Evolutionary conservation across 2,797 vertebrate genomes (phyloP).

Genomic region (Enteromius radiatus): DNA sequence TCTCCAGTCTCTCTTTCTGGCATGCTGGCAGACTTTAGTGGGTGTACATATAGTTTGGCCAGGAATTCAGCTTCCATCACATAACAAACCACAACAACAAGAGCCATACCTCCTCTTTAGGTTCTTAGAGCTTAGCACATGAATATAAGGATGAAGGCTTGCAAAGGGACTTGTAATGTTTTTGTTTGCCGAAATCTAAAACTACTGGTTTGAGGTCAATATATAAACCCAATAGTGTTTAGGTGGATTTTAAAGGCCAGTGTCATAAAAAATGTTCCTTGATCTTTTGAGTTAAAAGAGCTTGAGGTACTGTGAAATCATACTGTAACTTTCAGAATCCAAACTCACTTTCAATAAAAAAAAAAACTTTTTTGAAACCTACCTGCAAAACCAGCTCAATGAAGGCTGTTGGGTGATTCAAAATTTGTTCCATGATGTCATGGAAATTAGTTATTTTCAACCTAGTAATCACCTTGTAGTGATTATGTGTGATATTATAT

Average conservation of each 20-base stretch:
- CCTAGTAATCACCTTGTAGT: not conserved
- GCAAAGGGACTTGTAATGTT: not conserved
- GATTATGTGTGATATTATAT: not conserved
- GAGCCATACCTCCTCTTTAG: slow-evolving; percentile 1
- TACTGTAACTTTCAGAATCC: slow-evolving; percentile 7
- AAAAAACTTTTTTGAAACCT: not conserved
- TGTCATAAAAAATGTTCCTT: slow-evolving; percentile 1
- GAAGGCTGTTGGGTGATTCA: not conserved
- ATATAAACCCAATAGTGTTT: not conserved
- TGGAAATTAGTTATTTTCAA: not conserved
- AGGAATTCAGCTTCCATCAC: slow-evolving; percentile 9
- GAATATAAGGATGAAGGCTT: slow-evolving; percentile 15
- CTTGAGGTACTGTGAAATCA: not conserved
- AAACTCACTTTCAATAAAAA: not conserved
- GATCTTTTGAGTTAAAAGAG: slow-evolving; percentile 29
- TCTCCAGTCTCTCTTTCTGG: slow-evolving; percentile 5
- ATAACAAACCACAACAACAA: slow-evolving; percentile 14
- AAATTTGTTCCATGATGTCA: not conserved
- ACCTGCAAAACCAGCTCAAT: not conserved
- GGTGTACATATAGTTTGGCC: slow-evolving; percentile 35
- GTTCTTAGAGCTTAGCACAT: not conserved
- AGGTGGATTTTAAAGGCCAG: not conserved
- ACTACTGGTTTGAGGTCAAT: not conserved
- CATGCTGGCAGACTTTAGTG: slow-evolving; percentile 34
- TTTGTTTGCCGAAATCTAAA: slow-evolving; percentile 18